These are phyloP conservation scores for Camarhynchus parvulus DNA, from an alignment of 2,113 vertebrate species.

Conservation along the genomic window DNA sequence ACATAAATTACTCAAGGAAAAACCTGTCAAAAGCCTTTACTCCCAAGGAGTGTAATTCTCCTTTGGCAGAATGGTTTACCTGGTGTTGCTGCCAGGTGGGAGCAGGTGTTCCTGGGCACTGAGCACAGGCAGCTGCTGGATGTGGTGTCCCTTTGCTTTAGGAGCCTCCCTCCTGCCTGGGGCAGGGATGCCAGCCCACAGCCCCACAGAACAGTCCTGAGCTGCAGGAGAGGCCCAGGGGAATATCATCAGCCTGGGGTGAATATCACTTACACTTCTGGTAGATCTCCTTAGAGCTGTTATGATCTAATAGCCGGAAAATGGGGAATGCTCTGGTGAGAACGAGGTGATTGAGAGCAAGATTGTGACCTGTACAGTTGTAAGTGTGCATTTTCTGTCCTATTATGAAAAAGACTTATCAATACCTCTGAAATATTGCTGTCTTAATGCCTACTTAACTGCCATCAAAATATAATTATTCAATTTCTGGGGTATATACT, in stretches of 20 bases:
- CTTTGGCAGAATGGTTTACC: background rate
- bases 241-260: background rate
- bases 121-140: background rate
- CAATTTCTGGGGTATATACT: background rate
- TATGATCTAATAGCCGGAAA: background rate
- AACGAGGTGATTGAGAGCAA: background rate
- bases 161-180: background rate
- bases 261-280: background rate
- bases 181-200: background rate
- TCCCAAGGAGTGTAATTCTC: background rate
- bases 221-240: background rate
- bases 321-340: background rate
- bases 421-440: background rate
- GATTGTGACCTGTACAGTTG: background rate
- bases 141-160: fast-evolving
- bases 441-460: background rate
- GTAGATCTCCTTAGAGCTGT: background rate
- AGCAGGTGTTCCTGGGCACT: background rate
- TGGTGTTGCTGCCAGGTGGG: background rate
- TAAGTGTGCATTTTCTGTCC: background rate
- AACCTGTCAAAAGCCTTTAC: background rate
- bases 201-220: background rate
- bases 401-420: background rate
- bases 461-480: background rate
- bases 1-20: background rate